A percentile compares a stretch with the other conserved stretches of the same genome.
Conservation (phyloP, 2,888 invertebrate species). For the Fragum fragum region DNA sequence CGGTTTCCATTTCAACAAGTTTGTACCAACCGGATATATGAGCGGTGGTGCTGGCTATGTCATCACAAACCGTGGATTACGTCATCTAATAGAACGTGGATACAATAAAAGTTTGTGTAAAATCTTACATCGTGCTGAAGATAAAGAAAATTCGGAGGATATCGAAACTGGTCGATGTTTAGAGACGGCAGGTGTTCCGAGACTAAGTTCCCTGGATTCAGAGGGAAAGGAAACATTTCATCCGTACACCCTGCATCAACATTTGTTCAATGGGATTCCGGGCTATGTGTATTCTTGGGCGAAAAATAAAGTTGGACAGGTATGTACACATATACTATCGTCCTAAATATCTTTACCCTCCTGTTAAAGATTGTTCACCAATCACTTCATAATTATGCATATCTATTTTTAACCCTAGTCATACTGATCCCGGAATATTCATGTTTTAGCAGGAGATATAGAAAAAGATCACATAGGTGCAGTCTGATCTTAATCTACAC, state of each 20-base stretch:
- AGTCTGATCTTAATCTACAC: too few relatives aligned
- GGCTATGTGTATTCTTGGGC: constrained; percentile 66
- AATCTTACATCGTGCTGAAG: constrained; percentile 90
- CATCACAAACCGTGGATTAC: constrained; percentile 92
- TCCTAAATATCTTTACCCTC: too few relatives aligned
- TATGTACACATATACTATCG: constrained; percentile 42
- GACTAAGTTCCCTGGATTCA: constrained; percentile 95
- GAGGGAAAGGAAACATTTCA: constrained; percentile 96
- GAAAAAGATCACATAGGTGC: too few relatives aligned
- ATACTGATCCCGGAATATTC: too few relatives aligned
- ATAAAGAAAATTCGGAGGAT: constrained; percentile 90
- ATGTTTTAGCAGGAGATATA: too few relatives aligned
- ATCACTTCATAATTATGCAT: too few relatives aligned
- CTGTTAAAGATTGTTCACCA: too few relatives aligned
- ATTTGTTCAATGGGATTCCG: constrained; percentile 66
- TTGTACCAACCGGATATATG: constrained; percentile 86
- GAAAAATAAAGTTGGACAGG: constrained; percentile 55
- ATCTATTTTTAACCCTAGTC: too few relatives aligned
- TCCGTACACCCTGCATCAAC: constrained; percentile 91
- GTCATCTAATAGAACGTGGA: constrained; percentile 91
- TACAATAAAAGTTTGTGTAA: constrained; percentile 90
- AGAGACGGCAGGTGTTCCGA: constrained; percentile 93
- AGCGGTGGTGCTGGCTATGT: constrained; percentile 90
- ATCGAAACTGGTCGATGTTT: constrained; percentile 97
- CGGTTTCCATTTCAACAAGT: constrained; percentile 82